Evolutionary conservation across 53 echinoderm and acorn worm species (phyloP).

Genomic region (Hippasteria phrygiana): DNA sequence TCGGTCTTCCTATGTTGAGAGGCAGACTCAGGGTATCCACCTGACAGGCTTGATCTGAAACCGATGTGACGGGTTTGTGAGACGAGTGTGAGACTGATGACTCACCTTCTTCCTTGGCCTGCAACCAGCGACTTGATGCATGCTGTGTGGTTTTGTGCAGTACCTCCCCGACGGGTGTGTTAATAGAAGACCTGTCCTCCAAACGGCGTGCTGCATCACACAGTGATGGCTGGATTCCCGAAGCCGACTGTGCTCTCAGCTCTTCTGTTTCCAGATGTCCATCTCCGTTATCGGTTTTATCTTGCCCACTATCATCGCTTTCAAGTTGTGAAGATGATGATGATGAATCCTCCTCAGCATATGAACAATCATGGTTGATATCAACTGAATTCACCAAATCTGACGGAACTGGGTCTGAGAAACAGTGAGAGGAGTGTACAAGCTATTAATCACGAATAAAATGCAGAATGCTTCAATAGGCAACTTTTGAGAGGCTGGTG

Average conservation of each 20-base stretch:
- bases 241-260: background rate
- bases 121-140: background rate
- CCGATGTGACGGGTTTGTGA: too few species aligned
- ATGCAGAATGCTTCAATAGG: background rate
- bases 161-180: background rate
- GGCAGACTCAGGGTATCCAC: background rate
- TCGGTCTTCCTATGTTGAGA: background rate
- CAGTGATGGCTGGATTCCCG: background rate
- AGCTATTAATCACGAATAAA: background rate
- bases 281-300: background rate
- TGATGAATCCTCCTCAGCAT: background rate
- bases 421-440: background rate
- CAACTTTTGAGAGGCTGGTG: background rate
- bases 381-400: conserved; percentile 60
- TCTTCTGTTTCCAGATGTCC: background rate
- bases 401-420: conserved; percentile 68
- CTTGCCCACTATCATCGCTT: background rate
- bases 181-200: background rate
- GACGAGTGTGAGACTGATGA: too few species aligned
- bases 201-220: background rate
- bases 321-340: background rate
- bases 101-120: background rate
- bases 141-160: background rate
- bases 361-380: background rate
- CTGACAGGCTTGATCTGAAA: conserved; percentile 20